phyloP scores from a whole-genome alignment of 2,888 invertebrate genomes.

The Drosophila subsilvestris region DNA sequence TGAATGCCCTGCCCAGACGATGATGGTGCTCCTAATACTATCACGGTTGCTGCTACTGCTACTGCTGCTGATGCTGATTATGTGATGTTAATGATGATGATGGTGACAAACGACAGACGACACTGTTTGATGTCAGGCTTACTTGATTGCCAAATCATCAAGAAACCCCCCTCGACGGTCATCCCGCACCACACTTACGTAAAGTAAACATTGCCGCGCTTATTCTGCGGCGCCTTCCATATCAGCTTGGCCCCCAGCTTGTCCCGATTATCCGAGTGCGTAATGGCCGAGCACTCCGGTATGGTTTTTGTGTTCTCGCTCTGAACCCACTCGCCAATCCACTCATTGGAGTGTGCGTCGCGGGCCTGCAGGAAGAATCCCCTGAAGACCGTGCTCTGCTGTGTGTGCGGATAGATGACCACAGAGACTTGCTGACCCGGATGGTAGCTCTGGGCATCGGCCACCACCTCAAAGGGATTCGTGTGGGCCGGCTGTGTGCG shows the following conservation, averaged over 20 bases:
- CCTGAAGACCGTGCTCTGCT: constrained; percentile 86
- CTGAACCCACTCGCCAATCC: constrained; percentile 90
- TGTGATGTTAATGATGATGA: constrained; percentile 38
- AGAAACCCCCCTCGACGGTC: constrained; percentile 1
- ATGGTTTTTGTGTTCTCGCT: constrained; percentile 90
- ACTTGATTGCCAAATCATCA: constrained; percentile 11
- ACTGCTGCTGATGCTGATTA: constrained; percentile 8
- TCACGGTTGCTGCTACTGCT: neutral
- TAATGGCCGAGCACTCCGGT: constrained; percentile 91
- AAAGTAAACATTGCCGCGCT: constrained; percentile 90
- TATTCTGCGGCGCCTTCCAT: constrained; percentile 90
- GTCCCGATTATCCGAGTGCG: constrained; percentile 90
- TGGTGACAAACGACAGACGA: constrained; percentile 32
- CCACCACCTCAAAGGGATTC: constrained; percentile 88
- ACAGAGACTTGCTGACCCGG: constrained; percentile 88
- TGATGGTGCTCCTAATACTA: constrained; percentile 14
- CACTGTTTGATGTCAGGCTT: constrained; percentile 10
- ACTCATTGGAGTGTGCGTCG: constrained; percentile 88
- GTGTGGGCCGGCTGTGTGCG: constrained; percentile 87
- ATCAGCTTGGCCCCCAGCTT: constrained; percentile 89
- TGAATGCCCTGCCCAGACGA: constrained; percentile 46
- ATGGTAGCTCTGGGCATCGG: constrained; percentile 87
- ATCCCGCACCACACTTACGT: constrained; percentile 87
- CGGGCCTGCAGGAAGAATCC: constrained; percentile 94
- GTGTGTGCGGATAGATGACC: constrained; percentile 76